Evolutionary conservation across 2,113 vertebrate genomes (phyloP), one percentile per base, ranked within the genome.

Genomic region (Syngnathus scovelli): DNA sequence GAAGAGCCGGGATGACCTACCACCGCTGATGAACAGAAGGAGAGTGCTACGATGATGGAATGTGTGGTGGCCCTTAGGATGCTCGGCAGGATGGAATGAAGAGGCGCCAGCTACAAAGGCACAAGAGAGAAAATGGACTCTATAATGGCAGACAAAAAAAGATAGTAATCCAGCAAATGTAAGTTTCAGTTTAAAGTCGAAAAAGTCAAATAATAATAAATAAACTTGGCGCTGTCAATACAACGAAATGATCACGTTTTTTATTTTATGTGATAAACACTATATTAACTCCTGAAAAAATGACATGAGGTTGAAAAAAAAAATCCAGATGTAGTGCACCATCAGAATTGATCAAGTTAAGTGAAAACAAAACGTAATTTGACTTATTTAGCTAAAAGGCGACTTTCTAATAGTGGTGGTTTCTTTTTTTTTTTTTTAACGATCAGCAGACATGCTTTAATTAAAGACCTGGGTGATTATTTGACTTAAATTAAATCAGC

Each of bases 61-160:
- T 74, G 86, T 41, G 84, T 78, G 71, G 88, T 60, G 76, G 80
- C 72, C 81, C 84, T 74, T 58, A 89, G 74, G 72, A 83, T 76
- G 80, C 74, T 85, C 6, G 85, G 65, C 69, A 84, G 64, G 74
- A 82, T 54, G 74, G 62, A 69, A 71, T 73, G 85, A 81, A 83
- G 83, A 86, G 66, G 68, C 81, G 88, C 89, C 90, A 91, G 89
- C 81, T 88, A 86, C 74, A 79, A 62, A 23, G 33, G 61, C 38
- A 64, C 49, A 48, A 19, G 27, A 12, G n/a, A 64, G 18, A 52
- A 61, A 41, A 61, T 54, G 9, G n/a, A 54, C 3, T 23, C 21
- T 54, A 10, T 21, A 54, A 54, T 23, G n/a, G 21, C 10, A 54
- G 9, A 23, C 1, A 23, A 1, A 23, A 23, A 12, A 23, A 8